Base-by-base conservation (phyloP, 2,888 invertebrate species). In the Malacosoma neustria region DNA sequence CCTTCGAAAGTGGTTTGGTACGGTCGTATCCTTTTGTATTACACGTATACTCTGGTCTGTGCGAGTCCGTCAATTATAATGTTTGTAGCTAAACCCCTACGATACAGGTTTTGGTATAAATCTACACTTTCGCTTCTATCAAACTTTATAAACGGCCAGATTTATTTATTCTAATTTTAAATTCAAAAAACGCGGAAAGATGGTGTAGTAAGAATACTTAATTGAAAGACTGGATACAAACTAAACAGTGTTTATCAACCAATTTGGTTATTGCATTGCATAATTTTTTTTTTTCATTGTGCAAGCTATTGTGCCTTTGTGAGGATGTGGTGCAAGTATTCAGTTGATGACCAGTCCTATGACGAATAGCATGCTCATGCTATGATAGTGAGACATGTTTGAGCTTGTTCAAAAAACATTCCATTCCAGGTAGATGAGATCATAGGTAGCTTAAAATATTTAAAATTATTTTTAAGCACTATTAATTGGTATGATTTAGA, bases 281-380 rank as follows among this genome's bases (percentile, higher is more conserved):
- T 45, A 45, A 49, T 11, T 22, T 36, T 41, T 39, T 43, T 44
- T 45, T 38, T 36, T 33, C 7, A 14, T 45, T 46, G 45, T 45
- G 46, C 40, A 49, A 49, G 9, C n/a, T 4, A 14, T 22, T 22
- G 22, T 22, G 22, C 22, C 6, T 22, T 22, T 22, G 22, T 22
- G 22, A 5, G 22, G 6, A 22, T 2, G 9, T 22, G 22, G 22
- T 22, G 22, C 22, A 22, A 22, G 22, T 22, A 9, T 2, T 22
- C 3, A 3, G 3, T 22, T 9, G 22, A 22, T 22, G 6, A 22
- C 22, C 22, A 22, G 22, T 22, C 9, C 22, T 22, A 22, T 22
- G 22, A 22, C 9, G 22, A 5, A 9, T 22, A 22, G 22, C n/a
- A n/a, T n/a, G n/a, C n/a, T 22, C 2, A 22, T 7, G 22, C 5